These are phyloP conservation scores for Itoplectis maculator DNA, from an alignment of 2,888 invertebrate species.

Conservation along the genomic window DNA sequence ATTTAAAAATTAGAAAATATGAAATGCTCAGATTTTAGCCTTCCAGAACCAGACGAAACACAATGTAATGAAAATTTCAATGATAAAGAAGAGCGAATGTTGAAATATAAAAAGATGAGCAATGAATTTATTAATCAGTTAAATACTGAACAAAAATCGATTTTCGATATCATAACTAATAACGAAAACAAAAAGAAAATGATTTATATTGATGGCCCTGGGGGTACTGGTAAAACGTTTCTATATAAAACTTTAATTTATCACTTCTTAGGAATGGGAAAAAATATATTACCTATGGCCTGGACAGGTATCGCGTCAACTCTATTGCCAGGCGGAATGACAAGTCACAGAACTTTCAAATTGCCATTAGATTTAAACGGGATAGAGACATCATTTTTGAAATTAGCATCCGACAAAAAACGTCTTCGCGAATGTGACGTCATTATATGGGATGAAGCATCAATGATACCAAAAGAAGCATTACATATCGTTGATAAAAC, in stretches of 20 bases:
- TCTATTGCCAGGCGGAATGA: constrained; percentile 35
- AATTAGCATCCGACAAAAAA: constrained; percentile 21
- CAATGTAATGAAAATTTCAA: not conserved
- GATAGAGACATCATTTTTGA: constrained; percentile 23
- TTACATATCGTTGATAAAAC: constrained; percentile 44
- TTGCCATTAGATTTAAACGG: constrained; percentile 41
- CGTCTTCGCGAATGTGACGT: constrained; percentile 16
- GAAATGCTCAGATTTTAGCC: constrained; percentile 17
- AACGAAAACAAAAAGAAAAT: not conserved
- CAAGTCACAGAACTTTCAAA: constrained; percentile 36
- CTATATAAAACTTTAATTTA: constrained; percentile 39
- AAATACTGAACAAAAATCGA: not conserved
- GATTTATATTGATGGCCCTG: constrained; percentile 27
- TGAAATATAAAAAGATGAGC: not conserved
- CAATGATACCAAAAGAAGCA: constrained; percentile 35
- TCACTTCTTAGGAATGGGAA: constrained; percentile 26
- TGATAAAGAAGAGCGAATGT: not conserved
- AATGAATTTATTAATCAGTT: not conserved
- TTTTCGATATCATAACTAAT: constrained; percentile 1
- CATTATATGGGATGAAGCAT: constrained; percentile 38
- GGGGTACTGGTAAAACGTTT: constrained; percentile 51
- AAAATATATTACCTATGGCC: constrained; percentile 45
- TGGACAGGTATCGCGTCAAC: constrained; percentile 46
- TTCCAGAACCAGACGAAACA: constrained; percentile 24
- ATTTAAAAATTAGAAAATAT: constrained; percentile 32